Evolutionary conservation across 1,140 invertebrate species (phyloP).

Genomic region (Sinella curviseta): DNA sequence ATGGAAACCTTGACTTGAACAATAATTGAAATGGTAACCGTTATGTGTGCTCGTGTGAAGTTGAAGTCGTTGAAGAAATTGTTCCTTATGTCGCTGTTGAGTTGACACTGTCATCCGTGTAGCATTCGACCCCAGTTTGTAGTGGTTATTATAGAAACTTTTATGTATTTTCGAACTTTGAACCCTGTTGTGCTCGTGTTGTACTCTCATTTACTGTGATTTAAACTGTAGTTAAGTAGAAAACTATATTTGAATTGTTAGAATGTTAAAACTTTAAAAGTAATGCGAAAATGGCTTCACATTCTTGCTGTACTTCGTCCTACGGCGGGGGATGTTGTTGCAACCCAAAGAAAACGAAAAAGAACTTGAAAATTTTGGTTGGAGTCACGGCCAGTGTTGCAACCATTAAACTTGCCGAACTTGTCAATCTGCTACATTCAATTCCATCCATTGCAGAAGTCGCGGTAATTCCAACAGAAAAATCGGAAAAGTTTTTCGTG

Average conservation of each 20-base stretch:
- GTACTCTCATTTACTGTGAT: too few species aligned
- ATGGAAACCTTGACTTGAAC: constrained; percentile 7
- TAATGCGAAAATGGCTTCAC: not conserved
- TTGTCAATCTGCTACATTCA: constrained; percentile 62
- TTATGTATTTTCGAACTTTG: not conserved
- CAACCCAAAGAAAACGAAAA: not conserved
- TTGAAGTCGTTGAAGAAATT: not conserved
- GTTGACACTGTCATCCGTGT: too few species aligned
- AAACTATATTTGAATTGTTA: too few species aligned
- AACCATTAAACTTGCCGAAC: constrained; percentile 75
- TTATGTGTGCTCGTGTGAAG: not conserved
- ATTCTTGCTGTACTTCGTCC: not conserved
- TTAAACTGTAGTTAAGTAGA: too few species aligned
- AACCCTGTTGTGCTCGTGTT: not conserved
- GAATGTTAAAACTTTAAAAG: too few species aligned
- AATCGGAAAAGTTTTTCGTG: constrained; percentile 63
- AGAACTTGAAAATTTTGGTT: constrained; percentile 59
- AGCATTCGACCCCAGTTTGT: not conserved
- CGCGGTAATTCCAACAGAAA: constrained; percentile 78
- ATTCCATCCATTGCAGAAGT: constrained; percentile 59
- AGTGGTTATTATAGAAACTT: not conserved
- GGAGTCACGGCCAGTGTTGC: constrained; percentile 91
- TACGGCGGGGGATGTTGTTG: not conserved
- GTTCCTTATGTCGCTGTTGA: too few species aligned
- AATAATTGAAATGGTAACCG: not conserved